Percentiles rank a stretch among this genome's conserved stretches.
Evolutionary conservation across 2,113 vertebrate species (phyloP).

Genomic region (Planiliza haematocheilus): DNA sequence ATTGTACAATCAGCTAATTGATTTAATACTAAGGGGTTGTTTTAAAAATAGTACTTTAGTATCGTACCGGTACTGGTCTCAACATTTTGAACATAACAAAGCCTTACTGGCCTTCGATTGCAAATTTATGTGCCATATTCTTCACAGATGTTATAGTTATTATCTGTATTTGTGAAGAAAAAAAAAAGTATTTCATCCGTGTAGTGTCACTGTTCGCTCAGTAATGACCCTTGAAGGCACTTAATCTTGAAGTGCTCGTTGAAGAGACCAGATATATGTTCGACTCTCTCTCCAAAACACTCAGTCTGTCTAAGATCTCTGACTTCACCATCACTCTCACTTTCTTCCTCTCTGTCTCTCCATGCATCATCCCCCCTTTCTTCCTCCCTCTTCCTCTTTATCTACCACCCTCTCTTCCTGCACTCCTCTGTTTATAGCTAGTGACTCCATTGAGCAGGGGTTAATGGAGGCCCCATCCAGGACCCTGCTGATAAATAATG

Average conservation of each 20-base stretch:
- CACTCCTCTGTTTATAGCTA: conserved; percentile 78
- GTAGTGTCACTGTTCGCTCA: conserved; percentile 41
- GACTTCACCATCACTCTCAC: conserved; percentile 53
- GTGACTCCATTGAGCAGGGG: conserved; percentile 89
- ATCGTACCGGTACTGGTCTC: no score
- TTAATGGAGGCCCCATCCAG: conserved; percentile 96
- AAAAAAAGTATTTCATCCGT: conserved; percentile 1
- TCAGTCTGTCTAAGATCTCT: conserved; percentile 46
- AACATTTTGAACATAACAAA: no score
- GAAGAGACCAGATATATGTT: conserved; percentile 40
- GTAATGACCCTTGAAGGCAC: conserved; percentile 51
- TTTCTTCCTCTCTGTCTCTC: conserved; percentile 41
- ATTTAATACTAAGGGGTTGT: no score
- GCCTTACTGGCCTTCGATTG: no score
- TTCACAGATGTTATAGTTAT: no score
- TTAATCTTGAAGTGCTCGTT: conserved; percentile 51
- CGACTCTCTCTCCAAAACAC: conserved; percentile 43
- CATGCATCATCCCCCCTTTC: conserved; percentile 32
- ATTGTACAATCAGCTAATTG: no score
- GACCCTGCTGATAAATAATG: conserved; percentile 99
- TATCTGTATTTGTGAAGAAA: no score
- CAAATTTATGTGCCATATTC: no score
- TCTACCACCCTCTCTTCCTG: conserved; percentile 72
- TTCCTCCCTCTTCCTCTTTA: conserved; percentile 45
- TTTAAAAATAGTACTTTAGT: no score